These are phyloP conservation scores for Collichthys lucidus DNA, from an alignment of 2,113 vertebrate species.

Conservation along the genomic window DNA sequence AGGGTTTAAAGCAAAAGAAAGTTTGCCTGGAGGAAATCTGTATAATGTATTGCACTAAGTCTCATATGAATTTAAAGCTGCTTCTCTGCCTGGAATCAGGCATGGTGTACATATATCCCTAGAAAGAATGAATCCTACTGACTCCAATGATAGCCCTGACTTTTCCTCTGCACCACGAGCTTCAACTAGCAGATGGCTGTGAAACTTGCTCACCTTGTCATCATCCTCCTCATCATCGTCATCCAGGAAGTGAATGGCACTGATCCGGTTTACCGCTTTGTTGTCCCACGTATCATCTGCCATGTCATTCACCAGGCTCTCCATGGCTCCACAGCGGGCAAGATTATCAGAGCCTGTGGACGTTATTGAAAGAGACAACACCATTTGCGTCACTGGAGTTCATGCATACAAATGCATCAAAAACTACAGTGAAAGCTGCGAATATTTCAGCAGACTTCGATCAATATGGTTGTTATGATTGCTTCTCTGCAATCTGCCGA, in stretches of 20 bases:
- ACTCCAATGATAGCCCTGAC: background rate
- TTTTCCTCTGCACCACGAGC: background rate
- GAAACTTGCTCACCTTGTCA: slow-evolving; percentile 85
- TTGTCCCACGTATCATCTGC: slow-evolving; percentile 93
- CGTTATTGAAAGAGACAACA: slow-evolving; percentile 14
- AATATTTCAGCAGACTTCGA: slow-evolving; percentile 39
- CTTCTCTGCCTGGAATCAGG: too few relatives aligned
- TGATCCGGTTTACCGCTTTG: slow-evolving; percentile 89
- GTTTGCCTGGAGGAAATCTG: too few relatives aligned
- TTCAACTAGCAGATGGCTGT: background rate
- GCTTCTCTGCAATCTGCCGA: slow-evolving; percentile 35
- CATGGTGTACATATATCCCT: background rate
- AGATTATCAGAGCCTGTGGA: slow-evolving; percentile 88
- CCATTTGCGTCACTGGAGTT: background rate
- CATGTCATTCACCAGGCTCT: slow-evolving; percentile 91
- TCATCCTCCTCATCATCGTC: slow-evolving; percentile 94
- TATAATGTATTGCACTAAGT: too few relatives aligned
- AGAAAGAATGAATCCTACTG: background rate
- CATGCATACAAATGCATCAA: background rate
- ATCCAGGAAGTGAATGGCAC: slow-evolving; percentile 95
- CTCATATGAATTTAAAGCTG: too few relatives aligned
- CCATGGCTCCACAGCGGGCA: slow-evolving; percentile 91
- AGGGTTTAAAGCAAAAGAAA: too few relatives aligned
- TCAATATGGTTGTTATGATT: slow-evolving; percentile 33
- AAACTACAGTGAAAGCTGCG: background rate